These are phyloP conservation scores for Norana najaformis DNA, from an alignment of 2,888 invertebrate species.

Conservation along the genomic window DNA sequence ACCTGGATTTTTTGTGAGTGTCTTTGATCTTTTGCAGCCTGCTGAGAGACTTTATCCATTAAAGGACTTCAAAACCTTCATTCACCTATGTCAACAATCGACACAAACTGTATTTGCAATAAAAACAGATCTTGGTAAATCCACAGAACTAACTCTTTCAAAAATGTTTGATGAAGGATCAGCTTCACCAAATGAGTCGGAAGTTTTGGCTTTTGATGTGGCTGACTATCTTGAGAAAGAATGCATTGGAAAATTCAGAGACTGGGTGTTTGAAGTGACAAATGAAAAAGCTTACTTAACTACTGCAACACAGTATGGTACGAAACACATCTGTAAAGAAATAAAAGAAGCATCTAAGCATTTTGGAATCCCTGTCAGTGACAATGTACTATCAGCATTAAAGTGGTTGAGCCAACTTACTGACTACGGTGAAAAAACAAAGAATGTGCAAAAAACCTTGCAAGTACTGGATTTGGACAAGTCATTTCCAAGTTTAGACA, in stretches of 20 bases:
- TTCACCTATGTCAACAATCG: not conserved
- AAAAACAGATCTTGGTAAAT: not conserved
- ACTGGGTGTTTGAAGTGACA: not conserved
- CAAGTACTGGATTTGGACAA: not conserved
- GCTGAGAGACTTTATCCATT: constrained; percentile 1
- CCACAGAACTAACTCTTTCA: not conserved
- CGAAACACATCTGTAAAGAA: not conserved
- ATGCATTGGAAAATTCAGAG: not conserved
- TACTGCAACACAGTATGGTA: not conserved
- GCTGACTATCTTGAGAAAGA: not conserved
- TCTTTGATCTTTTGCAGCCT: not conserved
- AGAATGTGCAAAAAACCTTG: not conserved
- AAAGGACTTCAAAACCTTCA: not conserved
- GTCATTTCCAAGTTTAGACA: not conserved
- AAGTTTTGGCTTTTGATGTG: too few relatives aligned
- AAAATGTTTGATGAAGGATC: not conserved
- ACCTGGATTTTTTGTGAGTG: not conserved
- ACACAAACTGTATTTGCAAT: not conserved
- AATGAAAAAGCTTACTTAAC: not conserved
- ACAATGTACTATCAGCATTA: not conserved
- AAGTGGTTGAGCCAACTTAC: not conserved
- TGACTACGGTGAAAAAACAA: not conserved
- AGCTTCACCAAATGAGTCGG: not conserved
- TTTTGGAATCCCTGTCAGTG: not conserved
- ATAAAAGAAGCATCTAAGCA: not conserved